Evolutionary conservation across 2,888 invertebrate genomes (phyloP).

Genomic region (Acronicta leporina): DNA sequence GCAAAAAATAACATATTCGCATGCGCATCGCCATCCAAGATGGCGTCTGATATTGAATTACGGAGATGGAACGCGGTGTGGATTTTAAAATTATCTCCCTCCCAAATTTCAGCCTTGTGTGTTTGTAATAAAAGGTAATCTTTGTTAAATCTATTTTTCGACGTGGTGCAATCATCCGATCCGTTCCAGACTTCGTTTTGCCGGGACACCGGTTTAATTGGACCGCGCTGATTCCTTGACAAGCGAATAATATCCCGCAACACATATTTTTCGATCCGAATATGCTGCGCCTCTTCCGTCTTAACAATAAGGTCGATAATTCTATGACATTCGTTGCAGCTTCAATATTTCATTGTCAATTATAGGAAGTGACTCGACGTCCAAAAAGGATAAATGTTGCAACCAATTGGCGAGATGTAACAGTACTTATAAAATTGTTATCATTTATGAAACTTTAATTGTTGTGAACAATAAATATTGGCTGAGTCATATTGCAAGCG

Average conservation of each 20-base stretch:
- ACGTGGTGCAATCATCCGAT: constrained; percentile 61
- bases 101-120: constrained; percentile 53
- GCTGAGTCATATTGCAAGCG: constrained; percentile 22
- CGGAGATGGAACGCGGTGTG: constrained; percentile 51
- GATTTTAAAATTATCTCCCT: constrained; percentile 39
- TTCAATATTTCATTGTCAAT: constrained; percentile 53
- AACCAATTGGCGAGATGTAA: constrained; percentile 63
- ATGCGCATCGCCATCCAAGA: constrained; percentile 60
- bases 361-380: constrained; percentile 36
- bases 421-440: constrained; percentile 52
- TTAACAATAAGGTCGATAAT: constrained; percentile 42
- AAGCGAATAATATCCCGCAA: constrained; percentile 62
- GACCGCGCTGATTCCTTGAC: constrained; percentile 65
- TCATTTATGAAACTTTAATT: constrained; percentile 47
- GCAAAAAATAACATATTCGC: constrained; percentile 60
- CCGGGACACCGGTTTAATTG: constrained; percentile 72
- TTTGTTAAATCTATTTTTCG: constrained; percentile 52
- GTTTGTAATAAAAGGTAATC: constrained; percentile 54
- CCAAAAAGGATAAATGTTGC: constrained; percentile 47
- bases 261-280: constrained; percentile 45
- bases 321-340: constrained; percentile 18
- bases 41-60: constrained; percentile 71
- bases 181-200: constrained; percentile 69
- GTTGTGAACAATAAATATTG: constrained; percentile 40
- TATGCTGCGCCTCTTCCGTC: constrained; percentile 23